Conservation (phyloP, 2,113 vertebrate species). For the Halichoerus grypus region DNA sequence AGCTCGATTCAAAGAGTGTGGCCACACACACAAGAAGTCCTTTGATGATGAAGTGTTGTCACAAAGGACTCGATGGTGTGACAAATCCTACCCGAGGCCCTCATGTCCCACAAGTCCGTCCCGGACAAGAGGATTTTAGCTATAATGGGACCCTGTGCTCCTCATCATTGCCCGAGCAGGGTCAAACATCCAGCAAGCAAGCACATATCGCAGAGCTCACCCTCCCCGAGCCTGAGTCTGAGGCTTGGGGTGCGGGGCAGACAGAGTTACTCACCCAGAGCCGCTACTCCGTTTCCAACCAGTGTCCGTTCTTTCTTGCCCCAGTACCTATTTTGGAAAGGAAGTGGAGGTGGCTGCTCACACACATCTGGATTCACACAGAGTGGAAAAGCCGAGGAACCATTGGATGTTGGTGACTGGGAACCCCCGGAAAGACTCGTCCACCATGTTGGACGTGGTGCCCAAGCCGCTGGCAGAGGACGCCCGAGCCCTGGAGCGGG, state of each 20-base stretch:
- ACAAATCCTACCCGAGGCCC: rapidly evolving
- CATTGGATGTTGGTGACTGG: constrained; percentile 93
- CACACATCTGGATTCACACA: constrained; percentile 92
- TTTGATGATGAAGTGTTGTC: not conserved
- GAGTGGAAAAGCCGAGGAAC: constrained; percentile 92
- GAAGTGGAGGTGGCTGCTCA: constrained; percentile 93
- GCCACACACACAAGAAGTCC: not conserved
- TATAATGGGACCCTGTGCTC: rapidly evolving
- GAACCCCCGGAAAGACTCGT: constrained; percentile 81
- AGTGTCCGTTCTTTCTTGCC: constrained; percentile 52
- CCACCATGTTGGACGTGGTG: constrained; percentile 82
- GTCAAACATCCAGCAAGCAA: rapidly evolving
- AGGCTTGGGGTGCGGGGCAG: not conserved
- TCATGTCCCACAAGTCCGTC: not conserved
- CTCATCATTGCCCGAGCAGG: rapidly evolving
- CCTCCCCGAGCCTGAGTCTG: rapidly evolving
- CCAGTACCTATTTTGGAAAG: constrained; percentile 92
- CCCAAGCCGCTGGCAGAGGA: not conserved
- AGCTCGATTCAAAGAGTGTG: too few relatives aligned
- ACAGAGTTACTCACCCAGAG: not conserved
- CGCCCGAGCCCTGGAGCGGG: not conserved
- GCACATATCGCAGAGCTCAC: rapidly evolving
- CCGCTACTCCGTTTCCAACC: rapidly evolving
- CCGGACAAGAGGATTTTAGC: not conserved
- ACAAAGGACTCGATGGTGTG: too few relatives aligned